Evolutionary conservation across 2,888 invertebrate genomes (phyloP), one percentile per base, ranked within the genome.

Genomic region (Rhorus exstirpatorius): DNA sequence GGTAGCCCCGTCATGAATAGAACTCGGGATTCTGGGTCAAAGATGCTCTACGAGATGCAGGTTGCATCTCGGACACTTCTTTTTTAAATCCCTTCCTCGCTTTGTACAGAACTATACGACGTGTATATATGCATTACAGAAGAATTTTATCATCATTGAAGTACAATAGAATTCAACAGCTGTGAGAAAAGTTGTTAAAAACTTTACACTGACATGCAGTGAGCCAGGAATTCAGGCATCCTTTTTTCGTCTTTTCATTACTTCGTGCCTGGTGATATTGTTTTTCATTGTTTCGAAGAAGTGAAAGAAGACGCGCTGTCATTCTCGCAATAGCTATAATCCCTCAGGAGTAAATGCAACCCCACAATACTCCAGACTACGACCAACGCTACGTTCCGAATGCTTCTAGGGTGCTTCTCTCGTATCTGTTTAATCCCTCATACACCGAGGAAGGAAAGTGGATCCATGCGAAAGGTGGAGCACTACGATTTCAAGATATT

Each of bases 21-120:
- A 74, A 72, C 63, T 12, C 44, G 68, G 61, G 79, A 83, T 84
- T 83, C 84, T 83, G 68, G 84, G 84, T 84, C 84, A 84, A 83
- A 84, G 81, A 83, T 84, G 84, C 79, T 81, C 79, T 79, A 74
- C 72, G 81, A 63, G 76, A 61, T 76, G 79, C 83, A 61, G 76
- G 72, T 46, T 19, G 65, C 58, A 61, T 60, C 77, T 72, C 78
- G 61, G n/a, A n/a, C n/a, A n/a, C n/a, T n/a, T n/a, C n/a, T 63
- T 68, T 53, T 58, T 26, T 46, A 44, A 65, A 35, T 24, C 41
- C 49, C n/a, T 24, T 63, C 31, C 65, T 63, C 35, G 19, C 53
- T 38, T 19, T 51, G 60, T 10, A 55, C 14, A n/a, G 46, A 19
- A 21, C 63, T 72, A 17, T 8, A 17, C n/a, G n/a, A n/a, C n/a